Evolutionary conservation across 2,888 invertebrate species (phyloP), one percentile per base, ranked within the genome.

Genomic region (Cosmia pyralina): DNA sequence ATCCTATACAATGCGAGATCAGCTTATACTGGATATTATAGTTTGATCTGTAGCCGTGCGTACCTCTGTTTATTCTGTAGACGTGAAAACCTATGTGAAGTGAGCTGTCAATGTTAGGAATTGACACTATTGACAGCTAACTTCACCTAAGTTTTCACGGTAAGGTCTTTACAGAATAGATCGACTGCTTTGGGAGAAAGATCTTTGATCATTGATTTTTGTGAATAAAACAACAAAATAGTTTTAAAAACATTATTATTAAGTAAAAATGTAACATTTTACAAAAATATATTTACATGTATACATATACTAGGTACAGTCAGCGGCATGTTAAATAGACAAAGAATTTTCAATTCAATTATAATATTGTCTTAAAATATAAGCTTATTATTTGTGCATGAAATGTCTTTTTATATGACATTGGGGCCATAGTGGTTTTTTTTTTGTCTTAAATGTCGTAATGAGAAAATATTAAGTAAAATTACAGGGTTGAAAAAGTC

Each of bases 241-340:
- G 90, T 93, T 94, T 93, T 90, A 93, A 95, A 95, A 95, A 94
- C 94, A 93, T 94, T 95, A 91, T 95, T 92, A 92, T 95, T 91
- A 93, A 94, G 93, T 91, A 94, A 94, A 95, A 95, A 94, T 93
- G 90, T 95, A 96, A 96, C 95, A 95, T 94, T 95, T 95, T 95
- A 95, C 95, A 95, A 95, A 96, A 96, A 96, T 95, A 95, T 95
- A 96, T 95, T 95, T 96, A 96, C 95, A 96, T 88, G 88, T 91
- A 90, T 90, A 89, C 72, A 88, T 90, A 88, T 87, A 84, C 84
- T 86, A 87, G 81, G 71, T 88, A 87, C 88, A 76, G 75, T 83
- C 85, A 86, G 86, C 86, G 84, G 48, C 75, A 81, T 69, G 69
- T 77, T 88, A 90, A 87, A 86, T 88, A 87, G 76, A 86, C 57